Evolutionary conservation across 1,140 invertebrate genomes (phyloP), one percentile per base, ranked within the genome.

Genomic region (Pseudoatta argentina): DNA sequence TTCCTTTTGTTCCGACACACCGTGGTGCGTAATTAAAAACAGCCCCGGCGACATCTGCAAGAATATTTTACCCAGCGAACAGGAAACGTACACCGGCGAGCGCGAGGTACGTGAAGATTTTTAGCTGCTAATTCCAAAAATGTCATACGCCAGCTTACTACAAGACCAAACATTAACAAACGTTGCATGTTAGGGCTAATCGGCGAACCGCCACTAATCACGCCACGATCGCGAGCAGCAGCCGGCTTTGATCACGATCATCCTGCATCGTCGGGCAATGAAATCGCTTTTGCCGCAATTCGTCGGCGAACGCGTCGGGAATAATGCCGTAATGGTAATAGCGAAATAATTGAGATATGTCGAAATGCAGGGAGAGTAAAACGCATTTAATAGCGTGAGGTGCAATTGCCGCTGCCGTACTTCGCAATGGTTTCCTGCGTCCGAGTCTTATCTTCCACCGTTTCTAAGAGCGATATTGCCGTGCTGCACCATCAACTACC

Each of bases 21-120:
- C 27, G 24, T 63, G 57, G 57, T 59, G 79, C 87, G 91, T 91
- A 92, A 91, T 92, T 92, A 91, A 91, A 91, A 87, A 85, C 77
- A 71, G 64, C 86, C 51, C 77, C 77, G 83, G 77, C 77, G 83
- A 81, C 77, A 85, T 73, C 76, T 55, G 66, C 82, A 75, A 61
- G 89, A 91, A 91, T 89, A 87, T 89, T 89, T 91, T 59, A 83
- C 57, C 64, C 86, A 24, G 18, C 63, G 77, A 48, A 24, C 64
- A n/a, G 21, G 39, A 82, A 59, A 48, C 24, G 57, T n/a, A 48
- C 24, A 12, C 34, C 16, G 18, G 7, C 7, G 73, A 3, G 73
- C 63, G 24, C 63, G 12, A 75, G 24, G 30, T n/a, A 59, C 24
- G 24, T 16, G 77, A 44, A 24, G 27, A 71, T 81, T 66, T 55